Evolutionary conservation across 2,113 vertebrate species (phyloP).

Genomic region (Tupaia chinensis): DNA sequence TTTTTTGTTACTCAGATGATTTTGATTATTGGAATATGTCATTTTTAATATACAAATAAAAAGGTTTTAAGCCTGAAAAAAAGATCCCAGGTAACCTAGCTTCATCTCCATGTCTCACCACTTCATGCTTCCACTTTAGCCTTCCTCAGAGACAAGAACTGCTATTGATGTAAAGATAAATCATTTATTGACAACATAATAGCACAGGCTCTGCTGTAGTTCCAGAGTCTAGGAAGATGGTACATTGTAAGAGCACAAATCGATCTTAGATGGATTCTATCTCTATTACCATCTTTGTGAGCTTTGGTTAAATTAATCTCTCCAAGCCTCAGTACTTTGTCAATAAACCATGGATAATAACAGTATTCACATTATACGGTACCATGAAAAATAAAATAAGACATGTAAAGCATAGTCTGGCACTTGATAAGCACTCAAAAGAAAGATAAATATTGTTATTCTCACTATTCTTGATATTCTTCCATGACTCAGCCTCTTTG

Average conservation of each 20-base stretch:
- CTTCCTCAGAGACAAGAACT: background rate
- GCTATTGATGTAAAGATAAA: background rate
- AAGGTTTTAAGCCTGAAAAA: conserved; percentile 85
- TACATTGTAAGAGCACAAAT: background rate
- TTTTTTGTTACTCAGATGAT: conserved; percentile 89
- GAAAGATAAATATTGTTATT: background rate
- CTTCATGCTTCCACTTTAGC: background rate
- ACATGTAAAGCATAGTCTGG: background rate
- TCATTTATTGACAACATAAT: background rate
- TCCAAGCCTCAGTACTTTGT: background rate
- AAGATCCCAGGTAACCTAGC: background rate
- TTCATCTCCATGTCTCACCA: background rate
- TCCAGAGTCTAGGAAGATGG: background rate
- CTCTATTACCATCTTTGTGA: background rate
- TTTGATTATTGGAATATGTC: conserved; percentile 92
- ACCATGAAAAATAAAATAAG: background rate
- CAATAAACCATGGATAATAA: background rate
- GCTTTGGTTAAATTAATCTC: background rate
- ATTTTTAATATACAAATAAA: conserved; percentile 93
- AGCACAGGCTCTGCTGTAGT: background rate
- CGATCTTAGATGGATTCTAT: background rate
- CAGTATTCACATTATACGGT: background rate
- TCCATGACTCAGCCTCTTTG: background rate
- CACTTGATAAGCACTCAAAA: background rate
- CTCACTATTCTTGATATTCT: background rate